Conservation (phyloP, 2,797 vertebrate species). For the Acrossocheilus wenchowensis region DNA sequence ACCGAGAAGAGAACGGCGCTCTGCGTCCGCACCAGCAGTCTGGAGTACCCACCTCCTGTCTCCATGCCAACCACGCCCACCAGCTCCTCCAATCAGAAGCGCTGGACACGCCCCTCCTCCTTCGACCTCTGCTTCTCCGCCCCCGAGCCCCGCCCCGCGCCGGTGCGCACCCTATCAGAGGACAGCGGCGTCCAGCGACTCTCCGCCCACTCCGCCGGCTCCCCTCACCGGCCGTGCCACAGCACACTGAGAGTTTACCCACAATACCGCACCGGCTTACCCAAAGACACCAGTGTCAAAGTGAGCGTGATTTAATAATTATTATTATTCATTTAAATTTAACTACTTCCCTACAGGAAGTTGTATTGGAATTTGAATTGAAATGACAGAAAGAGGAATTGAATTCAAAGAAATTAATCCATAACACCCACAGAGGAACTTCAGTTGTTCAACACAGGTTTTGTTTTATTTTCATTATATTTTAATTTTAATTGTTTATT, state of each 20-base stretch:
- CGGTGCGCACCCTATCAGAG: constrained; percentile 78
- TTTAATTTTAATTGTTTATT: neutral
- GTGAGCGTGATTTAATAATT: constrained; percentile 65
- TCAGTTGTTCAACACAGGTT: too few relatives aligned
- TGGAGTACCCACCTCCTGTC: constrained; percentile 83
- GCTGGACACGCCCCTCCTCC: constrained; percentile 74
- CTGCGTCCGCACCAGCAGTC: constrained; percentile 89
- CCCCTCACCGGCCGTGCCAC: constrained; percentile 76
- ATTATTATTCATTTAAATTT: neutral
- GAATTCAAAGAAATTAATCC: neutral
- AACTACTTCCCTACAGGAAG: neutral
- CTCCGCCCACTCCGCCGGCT: constrained; percentile 70
- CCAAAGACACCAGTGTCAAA: constrained; percentile 89
- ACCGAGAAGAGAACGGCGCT: constrained; percentile 91
- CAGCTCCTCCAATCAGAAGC: constrained; percentile 65
- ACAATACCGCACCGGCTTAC: constrained; percentile 88
- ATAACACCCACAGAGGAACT: neutral
- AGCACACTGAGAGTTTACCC: constrained; percentile 85
- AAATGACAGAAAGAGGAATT: neutral
- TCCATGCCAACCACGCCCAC: constrained; percentile 63
- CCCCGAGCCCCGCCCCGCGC: constrained; percentile 60
- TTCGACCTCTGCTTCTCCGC: constrained; percentile 73
- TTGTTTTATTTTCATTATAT: neutral
- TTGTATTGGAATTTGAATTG: neutral
- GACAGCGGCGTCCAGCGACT: constrained; percentile 84